Percentiles rank a stretch among this genome's conserved stretches.
These are phyloP conservation scores for Cairina moschata DNA, from an alignment of 2,113 vertebrate genomes.

Conservation along the genomic window DNA sequence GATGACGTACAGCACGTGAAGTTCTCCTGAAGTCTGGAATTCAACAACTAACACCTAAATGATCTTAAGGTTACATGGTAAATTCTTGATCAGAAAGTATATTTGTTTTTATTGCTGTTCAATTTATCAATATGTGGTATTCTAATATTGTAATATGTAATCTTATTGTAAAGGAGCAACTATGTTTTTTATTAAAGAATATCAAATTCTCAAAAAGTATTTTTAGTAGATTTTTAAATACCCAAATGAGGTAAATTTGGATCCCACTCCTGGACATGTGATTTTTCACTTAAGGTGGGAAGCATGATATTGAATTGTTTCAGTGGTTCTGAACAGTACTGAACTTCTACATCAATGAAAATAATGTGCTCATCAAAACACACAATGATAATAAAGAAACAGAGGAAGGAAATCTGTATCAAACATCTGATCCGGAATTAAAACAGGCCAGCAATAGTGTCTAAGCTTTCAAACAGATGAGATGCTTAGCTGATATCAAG, in stretches of 20 bases:
- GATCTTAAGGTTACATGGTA: background rate
- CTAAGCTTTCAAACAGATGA: background rate
- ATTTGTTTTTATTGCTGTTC: conserved; percentile 14
- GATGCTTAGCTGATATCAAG: background rate
- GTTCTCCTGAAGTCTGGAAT: background rate
- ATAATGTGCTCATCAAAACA: conserved; percentile 2
- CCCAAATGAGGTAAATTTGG: background rate
- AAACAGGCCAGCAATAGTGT: background rate
- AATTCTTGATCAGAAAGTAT: background rate
- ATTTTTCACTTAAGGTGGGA: background rate
- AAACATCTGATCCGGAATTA: background rate
- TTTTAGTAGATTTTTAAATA: background rate
- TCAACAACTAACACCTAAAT: background rate
- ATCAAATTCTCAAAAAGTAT: background rate
- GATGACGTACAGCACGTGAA: background rate
- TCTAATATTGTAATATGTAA: too few relatives aligned
- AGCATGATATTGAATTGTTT: background rate
- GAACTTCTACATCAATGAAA: background rate
- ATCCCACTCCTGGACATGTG: background rate
- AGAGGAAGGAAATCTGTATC: background rate
- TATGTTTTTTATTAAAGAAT: background rate
- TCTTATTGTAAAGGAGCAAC: background rate
- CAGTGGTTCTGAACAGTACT: background rate
- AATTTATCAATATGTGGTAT: background rate
- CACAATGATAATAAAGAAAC: background rate